Conservation (phyloP, 2,888 invertebrate genomes). For the Geotrupes spiniger region DNA sequence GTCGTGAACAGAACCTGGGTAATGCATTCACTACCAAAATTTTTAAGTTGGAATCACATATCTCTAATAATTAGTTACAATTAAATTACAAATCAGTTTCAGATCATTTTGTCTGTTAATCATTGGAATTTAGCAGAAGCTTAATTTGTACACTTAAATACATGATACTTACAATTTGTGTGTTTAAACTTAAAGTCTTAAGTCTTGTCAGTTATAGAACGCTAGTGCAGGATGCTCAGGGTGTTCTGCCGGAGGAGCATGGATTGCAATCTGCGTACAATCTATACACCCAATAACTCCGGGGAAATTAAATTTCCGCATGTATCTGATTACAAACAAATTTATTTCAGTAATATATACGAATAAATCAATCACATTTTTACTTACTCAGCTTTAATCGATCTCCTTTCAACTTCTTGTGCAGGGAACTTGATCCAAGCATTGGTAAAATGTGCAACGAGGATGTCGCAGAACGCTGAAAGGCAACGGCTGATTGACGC, state of each 20-base stretch:
- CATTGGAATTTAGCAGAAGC: background rate
- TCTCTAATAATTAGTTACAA: background rate
- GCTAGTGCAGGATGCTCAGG: background rate
- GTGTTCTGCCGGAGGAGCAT: background rate
- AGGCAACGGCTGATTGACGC: background rate
- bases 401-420: too few relatives aligned
- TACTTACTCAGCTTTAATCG: too few relatives aligned
- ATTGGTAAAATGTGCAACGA: background rate
- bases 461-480: background rate
- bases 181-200: background rate
- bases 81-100: too few relatives aligned
- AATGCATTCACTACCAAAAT: conserved; percentile 12
- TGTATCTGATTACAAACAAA: too few relatives aligned
- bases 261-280: background rate
- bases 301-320: conserved; percentile 6
- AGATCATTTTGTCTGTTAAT: too few relatives aligned
- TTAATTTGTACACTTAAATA: background rate
- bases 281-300: conserved; percentile 4
- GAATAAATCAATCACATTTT: too few relatives aligned
- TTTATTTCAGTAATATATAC: too few relatives aligned
- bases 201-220: background rate
- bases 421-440: too few relatives aligned
- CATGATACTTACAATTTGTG: background rate
- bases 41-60: conserved; percentile 11
- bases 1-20: conserved; percentile 16